Percentiles rank a stretch among this genome's conserved stretches.
Evolutionary conservation across 2,888 invertebrate species (phyloP).

Genomic region (Drosophila longiperda): DNA sequence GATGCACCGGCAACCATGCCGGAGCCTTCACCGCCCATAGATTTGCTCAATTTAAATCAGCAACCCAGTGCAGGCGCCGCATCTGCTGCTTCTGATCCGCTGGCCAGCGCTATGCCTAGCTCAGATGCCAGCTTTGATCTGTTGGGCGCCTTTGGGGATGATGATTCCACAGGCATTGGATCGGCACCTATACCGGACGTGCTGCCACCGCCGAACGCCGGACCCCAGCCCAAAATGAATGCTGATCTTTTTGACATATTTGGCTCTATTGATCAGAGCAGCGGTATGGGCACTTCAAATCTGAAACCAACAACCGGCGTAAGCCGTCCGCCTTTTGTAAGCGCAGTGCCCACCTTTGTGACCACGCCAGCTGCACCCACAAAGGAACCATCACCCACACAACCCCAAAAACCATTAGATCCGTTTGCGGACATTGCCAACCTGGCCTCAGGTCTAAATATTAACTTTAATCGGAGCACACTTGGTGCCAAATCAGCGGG

Average conservation of each 20-base stretch:
- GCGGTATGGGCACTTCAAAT: slow-evolving; percentile 46
- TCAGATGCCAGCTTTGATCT: slow-evolving; percentile 87
- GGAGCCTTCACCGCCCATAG: slow-evolving; percentile 85
- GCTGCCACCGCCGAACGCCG: slow-evolving; percentile 54
- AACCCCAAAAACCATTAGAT: slow-evolving; percentile 85
- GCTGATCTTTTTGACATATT: slow-evolving; percentile 88
- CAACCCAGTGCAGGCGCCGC: slow-evolving; percentile 61
- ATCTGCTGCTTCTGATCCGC: slow-evolving; percentile 67
- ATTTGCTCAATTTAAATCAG: slow-evolving; percentile 87
- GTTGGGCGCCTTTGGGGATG: slow-evolving; percentile 85
- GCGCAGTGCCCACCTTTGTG: slow-evolving; percentile 62
- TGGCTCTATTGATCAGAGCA: slow-evolving; percentile 84
- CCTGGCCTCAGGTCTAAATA: slow-evolving; percentile 83
- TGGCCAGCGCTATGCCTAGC: slow-evolving; percentile 77
- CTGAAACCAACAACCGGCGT: slow-evolving; percentile 52
- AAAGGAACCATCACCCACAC: slow-evolving; percentile 86
- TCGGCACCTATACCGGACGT: slow-evolving; percentile 83
- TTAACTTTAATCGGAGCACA: slow-evolving; percentile 83
- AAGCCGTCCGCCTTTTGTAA: slow-evolving; percentile 55
- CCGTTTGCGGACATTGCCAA: slow-evolving; percentile 91
- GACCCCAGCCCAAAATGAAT: slow-evolving; percentile 65
- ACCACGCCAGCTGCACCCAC: slow-evolving; percentile 65
- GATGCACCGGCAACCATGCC: slow-evolving; percentile 77
- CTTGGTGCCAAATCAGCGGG: slow-evolving; percentile 80
- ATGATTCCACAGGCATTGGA: slow-evolving; percentile 81